Base-by-base conservation (phyloP, 92 coral and sea anemone genomes). In the Bergia puertoricense region DNA sequence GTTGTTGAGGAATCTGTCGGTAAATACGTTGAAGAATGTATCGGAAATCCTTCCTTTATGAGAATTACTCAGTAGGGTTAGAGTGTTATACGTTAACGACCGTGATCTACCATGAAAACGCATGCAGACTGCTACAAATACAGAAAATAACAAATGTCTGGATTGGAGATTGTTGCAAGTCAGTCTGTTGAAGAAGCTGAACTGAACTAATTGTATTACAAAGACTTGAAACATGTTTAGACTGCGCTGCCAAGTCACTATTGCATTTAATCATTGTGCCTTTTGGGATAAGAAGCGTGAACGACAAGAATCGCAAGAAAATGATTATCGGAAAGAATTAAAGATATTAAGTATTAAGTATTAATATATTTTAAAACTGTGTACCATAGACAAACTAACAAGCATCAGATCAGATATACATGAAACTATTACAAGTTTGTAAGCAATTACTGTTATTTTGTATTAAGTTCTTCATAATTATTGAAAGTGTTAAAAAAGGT, bases 1-100 rank as follows among this genome's bases (percentile, higher is more conserved):
- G 94, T 93, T 48, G 98, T 95, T 37, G 98, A 95, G 44, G 96
- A 92, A 85, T 90, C 96, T 23, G 95, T 95, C 77, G 92, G 98
- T 36, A 92, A 90, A 88, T 95, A 93, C 88, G 94, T 95, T 30
- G 84, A 91, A 18, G 94, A 86, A 48, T 88, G 93, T 77, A 88
- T 91, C 50, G 95, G 92, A n/a, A 95, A 85, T 75, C 81, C 94
- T 23, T 46, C 82, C 41, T 76, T 90, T 48, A 79, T 94, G 79
- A 91, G 77, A 86, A 91, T 91, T 69, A 72, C 95, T 74, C 90
- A 91, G 6, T 94, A 89, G 79, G 56, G 81, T 37, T 5, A 10
- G 74, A 38, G 72, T 30, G 8, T 72, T 72, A 16, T 56, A 54
- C 30, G 30, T 36, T 42, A 54, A 40, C 38, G 73, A 80, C 14